phyloP scores from a whole-genome alignment of 1,140 invertebrate genomes.

The Sycophila sp. region DNA sequence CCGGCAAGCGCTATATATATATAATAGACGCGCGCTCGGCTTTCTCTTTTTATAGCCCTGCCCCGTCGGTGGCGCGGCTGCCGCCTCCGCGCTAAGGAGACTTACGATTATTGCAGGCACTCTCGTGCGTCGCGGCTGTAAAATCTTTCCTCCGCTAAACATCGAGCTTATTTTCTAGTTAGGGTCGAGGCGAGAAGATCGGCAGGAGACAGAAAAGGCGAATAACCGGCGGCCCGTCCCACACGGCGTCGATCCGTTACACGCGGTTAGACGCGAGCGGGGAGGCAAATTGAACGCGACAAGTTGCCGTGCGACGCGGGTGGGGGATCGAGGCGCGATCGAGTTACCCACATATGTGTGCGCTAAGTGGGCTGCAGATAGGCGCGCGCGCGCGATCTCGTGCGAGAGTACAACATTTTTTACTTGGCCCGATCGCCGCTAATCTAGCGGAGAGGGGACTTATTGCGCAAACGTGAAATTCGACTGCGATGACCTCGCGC shows the following conservation, averaged over 20 bases:
- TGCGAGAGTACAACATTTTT: neutral
- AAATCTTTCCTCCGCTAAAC: too few species aligned
- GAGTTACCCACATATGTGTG: conserved; percentile 17
- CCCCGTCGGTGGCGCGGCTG: conserved; percentile 24
- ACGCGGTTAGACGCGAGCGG: neutral
- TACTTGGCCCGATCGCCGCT: conserved; percentile 40
- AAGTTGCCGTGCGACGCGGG: neutral
- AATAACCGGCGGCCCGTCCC: neutral
- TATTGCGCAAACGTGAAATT: conserved; percentile 42
- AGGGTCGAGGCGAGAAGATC: neutral
- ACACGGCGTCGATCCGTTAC: too few species aligned
- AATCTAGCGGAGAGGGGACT: conserved; percentile 6
- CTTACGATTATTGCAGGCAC: too few species aligned
- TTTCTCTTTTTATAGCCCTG: conserved; percentile 55
- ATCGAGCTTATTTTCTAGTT: too few species aligned
- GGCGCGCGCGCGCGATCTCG: conserved; percentile 7
- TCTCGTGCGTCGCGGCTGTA: too few species aligned
- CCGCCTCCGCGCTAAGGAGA: too few species aligned
- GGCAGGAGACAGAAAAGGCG: neutral
- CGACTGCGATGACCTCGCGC: conserved; percentile 13
- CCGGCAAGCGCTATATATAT: conserved; percentile 7
- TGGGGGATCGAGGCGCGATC: conserved; percentile 10
- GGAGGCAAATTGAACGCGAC: conserved; percentile 28
- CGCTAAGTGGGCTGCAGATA: neutral
- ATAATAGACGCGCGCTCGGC: conserved; percentile 41